Base-by-base conservation (phyloP, 2,888 invertebrate genomes). In the Ischnus inquisitorius region DNA sequence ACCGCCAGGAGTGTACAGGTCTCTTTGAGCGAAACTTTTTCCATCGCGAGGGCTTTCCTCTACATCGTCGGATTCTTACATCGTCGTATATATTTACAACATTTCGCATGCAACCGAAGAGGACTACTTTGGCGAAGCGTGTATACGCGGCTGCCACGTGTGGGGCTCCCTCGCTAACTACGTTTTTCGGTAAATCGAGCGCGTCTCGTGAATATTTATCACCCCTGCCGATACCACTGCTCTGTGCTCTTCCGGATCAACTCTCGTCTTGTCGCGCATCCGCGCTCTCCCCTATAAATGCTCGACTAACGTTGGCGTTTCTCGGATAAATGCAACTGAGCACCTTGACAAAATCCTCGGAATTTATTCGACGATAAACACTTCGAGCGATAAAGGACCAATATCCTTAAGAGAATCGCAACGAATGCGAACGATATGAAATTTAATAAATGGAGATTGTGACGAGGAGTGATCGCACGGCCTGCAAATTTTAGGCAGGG, bases 131-230 rank as follows among this genome's bases (percentile, higher is more conserved):
- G 19, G 19, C 19, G 19, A 19, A 54, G 8, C 34, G 34, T 34
- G 8, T 46, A 46, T 14, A 14, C 14, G 43, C 8, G 14, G 43
- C 12, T 46, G 6, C 16, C 51, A 48, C 54, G 2, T 71, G 16
- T 57, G 16, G 19, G 19, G 19, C 19, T 16, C 43, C 10, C 19
- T 39, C 22, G 43, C 34, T 43, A 19, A 43, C 43, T 19, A 16
- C 14, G 43, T 19, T 80, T 72, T 80, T 62, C 46, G 54, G 25
- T 25, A 41, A 80, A 68, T 60, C 74, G 48, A 75, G 39, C 60
- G 67, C 22, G 39, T 62, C 25, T 57, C 57, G 34, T 68, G 60
- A 74, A 80, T 62, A 79, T 74, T 67, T 68, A 65, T 22, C 43
- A 39, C n/a, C 46, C 34, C 10, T 19, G 19, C 6, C 16, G 22